Percentiles rank a stretch among this genome's conserved stretches.
Conservation (phyloP, 2,797 vertebrate species). For the Cuculus canorus region DNA sequence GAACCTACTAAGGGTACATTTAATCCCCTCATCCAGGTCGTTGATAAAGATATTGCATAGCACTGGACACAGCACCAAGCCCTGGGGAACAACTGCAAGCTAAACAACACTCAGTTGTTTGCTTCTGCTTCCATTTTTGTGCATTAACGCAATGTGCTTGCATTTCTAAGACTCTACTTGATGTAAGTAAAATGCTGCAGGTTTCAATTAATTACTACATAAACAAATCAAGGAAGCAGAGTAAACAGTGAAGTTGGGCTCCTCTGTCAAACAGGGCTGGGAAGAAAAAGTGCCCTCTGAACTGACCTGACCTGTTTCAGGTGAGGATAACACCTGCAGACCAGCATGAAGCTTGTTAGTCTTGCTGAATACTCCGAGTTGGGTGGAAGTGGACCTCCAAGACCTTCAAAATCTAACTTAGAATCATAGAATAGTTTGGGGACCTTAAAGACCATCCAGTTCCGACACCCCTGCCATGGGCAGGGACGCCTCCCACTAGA, state of each 20-base stretch:
- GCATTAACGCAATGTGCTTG: neutral
- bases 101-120: neutral
- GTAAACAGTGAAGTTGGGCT: neutral
- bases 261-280: neutral
- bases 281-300: neutral
- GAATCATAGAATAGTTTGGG: too few species aligned
- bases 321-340: neutral
- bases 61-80: too few species aligned
- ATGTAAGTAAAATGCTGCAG: neutral
- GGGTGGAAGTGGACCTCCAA: neutral
- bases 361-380: neutral
- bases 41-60: too few species aligned
- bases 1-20: too few species aligned
- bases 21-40: too few species aligned
- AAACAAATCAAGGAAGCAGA: neutral
- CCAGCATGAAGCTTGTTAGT: neutral
- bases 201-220: neutral
- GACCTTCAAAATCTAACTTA: neutral
- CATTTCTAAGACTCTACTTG: neutral
- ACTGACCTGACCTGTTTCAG: neutral
- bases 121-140: neutral
- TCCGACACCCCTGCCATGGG: too few species aligned
- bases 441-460: too few species aligned
- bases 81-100: too few species aligned
- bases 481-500: too few species aligned